Conservation (phyloP, 2,888 invertebrate genomes). For the Agrilus mali region DNA sequence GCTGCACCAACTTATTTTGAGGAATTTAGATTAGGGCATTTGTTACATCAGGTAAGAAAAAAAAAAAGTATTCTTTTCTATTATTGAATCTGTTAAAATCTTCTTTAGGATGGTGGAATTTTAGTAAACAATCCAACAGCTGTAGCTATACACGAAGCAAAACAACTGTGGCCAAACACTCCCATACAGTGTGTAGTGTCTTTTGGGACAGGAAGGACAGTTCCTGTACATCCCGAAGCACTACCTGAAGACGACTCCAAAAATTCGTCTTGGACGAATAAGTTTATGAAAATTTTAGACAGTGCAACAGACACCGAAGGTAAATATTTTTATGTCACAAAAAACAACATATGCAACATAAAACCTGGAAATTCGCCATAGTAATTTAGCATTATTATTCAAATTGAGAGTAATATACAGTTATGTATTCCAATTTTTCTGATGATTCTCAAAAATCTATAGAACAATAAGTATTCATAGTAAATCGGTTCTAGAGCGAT, state of each 20-base stretch:
- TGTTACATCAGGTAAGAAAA: conserved; percentile 48
- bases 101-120: conserved; percentile 62
- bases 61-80: background rate
- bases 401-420: too few species aligned
- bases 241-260: conserved; percentile 20
- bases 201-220: conserved; percentile 62
- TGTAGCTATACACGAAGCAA: conserved; percentile 78
- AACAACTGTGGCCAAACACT: conserved; percentile 65
- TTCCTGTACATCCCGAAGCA: conserved; percentile 27
- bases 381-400: too few species aligned
- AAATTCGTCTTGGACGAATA: conserved; percentile 56
- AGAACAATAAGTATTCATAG: too few species aligned
- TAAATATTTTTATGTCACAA: conserved; percentile 29
- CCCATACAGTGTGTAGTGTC: conserved; percentile 70
- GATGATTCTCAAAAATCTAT: too few species aligned
- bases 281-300: conserved; percentile 68
- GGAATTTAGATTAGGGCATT: conserved; percentile 58
- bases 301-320: conserved; percentile 83
- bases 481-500: too few species aligned
- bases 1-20: conserved; percentile 88
- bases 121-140: conserved; percentile 82
- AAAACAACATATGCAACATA: too few species aligned
- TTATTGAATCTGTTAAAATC: background rate
- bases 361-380: too few species aligned
- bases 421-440: too few species aligned